Evolutionary conservation across 2,113 vertebrate species (phyloP), one percentile per base, ranked within the genome.

Genomic region (Crocuta crocuta): DNA sequence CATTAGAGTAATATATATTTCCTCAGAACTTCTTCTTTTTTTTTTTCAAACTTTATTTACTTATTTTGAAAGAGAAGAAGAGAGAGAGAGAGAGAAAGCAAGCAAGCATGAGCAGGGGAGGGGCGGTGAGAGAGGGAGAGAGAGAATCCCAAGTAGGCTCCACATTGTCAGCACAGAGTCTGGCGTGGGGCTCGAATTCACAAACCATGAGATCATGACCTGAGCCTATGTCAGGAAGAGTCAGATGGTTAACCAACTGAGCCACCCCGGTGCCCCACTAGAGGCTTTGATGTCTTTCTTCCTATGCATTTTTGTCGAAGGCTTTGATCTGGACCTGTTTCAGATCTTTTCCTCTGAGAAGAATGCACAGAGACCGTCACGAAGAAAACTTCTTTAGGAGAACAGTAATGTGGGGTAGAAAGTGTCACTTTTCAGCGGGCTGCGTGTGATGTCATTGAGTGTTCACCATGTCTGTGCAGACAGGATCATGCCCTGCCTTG

Each of bases 361-460:
- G 50, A 50, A 50, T 12, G 45, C 45, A 71, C 66, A 39, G 28
- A 7, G 1, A 35, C 6, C n/a, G 7, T 26, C 1, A 39, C 23
- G 11, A 31, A 92, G 82, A 8, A 3, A 68, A 26, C 3, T 23
- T 33, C 58, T 43, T 33, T 35, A 8, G 28, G 66, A 66, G 43
- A 45, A 10, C 7, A 11, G 0, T 1, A 2, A 3, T 2, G 1
- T 24, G 31, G 78, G 11, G 24, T 11, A 2, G 31, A 35, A 24
- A 66, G 5, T 5, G 55, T 4, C 5, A 1, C 23, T 53, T 63
- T 15, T 2, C 31, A 83, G 16, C 43, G 5, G 17, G 48, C 61
- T 88, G 10, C 6, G 0, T 16, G 48, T 7, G n/a, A 28, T 55
- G 53, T 19, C 33, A 31, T 1, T 1, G 55, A 17, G 1, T 10